Evolutionary conservation across 2,797 vertebrate genomes (phyloP), one percentile per base, ranked within the genome.

Genomic region (Falco berigora): DNA sequence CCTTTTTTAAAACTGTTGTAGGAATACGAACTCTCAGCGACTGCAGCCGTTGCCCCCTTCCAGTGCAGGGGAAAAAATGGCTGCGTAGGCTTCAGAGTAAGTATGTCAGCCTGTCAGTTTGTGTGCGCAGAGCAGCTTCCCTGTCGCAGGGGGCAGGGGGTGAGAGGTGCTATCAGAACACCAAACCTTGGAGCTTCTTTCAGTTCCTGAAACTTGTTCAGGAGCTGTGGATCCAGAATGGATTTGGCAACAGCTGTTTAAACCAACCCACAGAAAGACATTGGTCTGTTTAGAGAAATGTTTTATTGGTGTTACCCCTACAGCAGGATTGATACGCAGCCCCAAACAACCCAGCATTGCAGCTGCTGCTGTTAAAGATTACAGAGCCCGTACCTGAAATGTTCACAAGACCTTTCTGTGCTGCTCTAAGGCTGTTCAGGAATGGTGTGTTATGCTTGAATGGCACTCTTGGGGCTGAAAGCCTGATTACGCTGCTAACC

Each of bases 221-320:
- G 63, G 50, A 83, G 44, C 47, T 4, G 2, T 40, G 67, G 24
- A 25, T 40, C 18, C 28, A 5, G 24, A 34, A 50, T 38, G 50
- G 49, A 18, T 86, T 87, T 77, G 66, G 32, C 47, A 49, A 22
- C 36, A 44, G 12, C 32, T 32, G 24, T n/a, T 88, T 66, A 36
- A 53, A 92, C 66, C 18, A 67, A 56, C 6, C 28, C 80, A 13
- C 52, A 28, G 52, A 17, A 53, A 53, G 84, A 52, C 9, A 0
- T 0, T 9, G 58, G 12, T 90, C 22, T 87, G 46, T 53, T 58
- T 7, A 44, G 46, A 62, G 78, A 32, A 24, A 9, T 42, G 28
- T 46, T 97, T 97, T 97, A 96, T 96, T 97, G 79, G 71, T 56
- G 82, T 80, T 63, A 16, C 22, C 66, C 25, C 21, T 36, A n/a